These are phyloP conservation scores for Chionodraco myersi DNA, from an alignment of 2,113 vertebrate genomes.

Conservation along the genomic window DNA sequence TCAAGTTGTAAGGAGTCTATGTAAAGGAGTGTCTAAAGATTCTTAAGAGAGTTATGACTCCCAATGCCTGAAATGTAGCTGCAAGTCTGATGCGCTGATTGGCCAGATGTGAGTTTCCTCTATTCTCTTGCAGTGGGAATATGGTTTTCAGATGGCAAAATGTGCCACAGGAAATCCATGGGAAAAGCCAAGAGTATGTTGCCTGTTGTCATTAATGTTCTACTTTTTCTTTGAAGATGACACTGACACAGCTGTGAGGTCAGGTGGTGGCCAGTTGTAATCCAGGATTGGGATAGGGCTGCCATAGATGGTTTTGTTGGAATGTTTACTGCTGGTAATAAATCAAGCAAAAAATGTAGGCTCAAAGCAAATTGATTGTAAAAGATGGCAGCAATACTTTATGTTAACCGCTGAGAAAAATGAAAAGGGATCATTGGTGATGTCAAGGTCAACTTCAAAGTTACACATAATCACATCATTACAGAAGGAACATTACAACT, in stretches of 20 bases:
- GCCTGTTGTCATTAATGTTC: conserved; percentile 44
- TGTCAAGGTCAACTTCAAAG: not conserved
- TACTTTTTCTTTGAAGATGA: conserved; percentile 59
- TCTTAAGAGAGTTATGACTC: conserved; percentile 42
- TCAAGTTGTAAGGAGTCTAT: conserved; percentile 29
- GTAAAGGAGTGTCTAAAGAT: conserved; percentile 56
- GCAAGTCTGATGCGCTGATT: conserved; percentile 55
- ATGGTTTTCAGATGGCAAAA: conserved; percentile 76
- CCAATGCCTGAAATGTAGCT: conserved; percentile 43
- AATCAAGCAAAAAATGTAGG: conserved; percentile 35
- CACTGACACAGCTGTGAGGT: conserved; percentile 58
- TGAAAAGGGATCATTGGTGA: not conserved
- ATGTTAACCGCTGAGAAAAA: conserved; percentile 9
- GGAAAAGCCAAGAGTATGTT: conserved; percentile 55
- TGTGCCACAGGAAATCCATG: conserved; percentile 60
- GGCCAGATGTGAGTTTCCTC: conserved; percentile 69
- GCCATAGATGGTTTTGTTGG: conserved; percentile 29
- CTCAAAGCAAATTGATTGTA: conserved; percentile 16
- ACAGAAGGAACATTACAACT: not conserved
- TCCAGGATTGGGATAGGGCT: conserved; percentile 10
- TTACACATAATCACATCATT: conserved; percentile 1
- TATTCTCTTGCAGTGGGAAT: conserved; percentile 34
- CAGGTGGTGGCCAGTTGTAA: conserved; percentile 46
- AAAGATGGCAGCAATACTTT: conserved; percentile 10
- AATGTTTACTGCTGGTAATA: conserved; percentile 45